Conservation (phyloP, 2,888 invertebrate species). For the Pinctada fucata region DNA sequence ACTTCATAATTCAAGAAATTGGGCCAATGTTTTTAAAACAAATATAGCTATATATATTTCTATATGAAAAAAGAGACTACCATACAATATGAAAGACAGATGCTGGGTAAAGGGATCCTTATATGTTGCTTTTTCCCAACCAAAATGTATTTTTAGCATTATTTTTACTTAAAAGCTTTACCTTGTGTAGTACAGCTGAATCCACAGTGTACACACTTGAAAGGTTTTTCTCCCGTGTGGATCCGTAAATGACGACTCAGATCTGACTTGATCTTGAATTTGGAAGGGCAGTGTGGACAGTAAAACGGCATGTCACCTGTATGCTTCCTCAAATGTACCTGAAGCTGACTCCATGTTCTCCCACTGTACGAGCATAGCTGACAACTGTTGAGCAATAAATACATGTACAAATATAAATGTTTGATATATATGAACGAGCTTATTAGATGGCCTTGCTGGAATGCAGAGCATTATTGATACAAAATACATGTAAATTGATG, state of each 20-base stretch:
- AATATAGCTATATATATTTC: not conserved
- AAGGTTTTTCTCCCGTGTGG: constrained; percentile 77
- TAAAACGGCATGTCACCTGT: constrained; percentile 76
- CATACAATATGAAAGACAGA: not conserved
- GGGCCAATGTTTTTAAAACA: not conserved
- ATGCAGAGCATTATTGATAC: no score
- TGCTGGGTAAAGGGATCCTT: no score
- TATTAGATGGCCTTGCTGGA: no score
- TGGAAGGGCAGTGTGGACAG: constrained; percentile 74
- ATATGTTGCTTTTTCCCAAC: no score
- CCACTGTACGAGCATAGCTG: constrained; percentile 79
- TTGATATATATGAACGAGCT: no score
- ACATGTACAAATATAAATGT: no score
- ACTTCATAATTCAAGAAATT: no score
- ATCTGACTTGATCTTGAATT: constrained; percentile 79
- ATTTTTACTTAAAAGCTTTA: no score
- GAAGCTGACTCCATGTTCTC: constrained; percentile 78
- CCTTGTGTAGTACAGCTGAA: constrained; percentile 76
- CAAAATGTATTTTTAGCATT: not conserved
- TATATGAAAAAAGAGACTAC: no score
- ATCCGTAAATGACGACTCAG: constrained; percentile 77
- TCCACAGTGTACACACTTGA: constrained; percentile 72
- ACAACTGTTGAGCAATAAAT: constrained; percentile 71
- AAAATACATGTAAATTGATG: no score
- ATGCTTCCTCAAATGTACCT: constrained; percentile 78